Conservation (phyloP, 2,113 vertebrate species). For the Anguilla rostrata region DNA sequence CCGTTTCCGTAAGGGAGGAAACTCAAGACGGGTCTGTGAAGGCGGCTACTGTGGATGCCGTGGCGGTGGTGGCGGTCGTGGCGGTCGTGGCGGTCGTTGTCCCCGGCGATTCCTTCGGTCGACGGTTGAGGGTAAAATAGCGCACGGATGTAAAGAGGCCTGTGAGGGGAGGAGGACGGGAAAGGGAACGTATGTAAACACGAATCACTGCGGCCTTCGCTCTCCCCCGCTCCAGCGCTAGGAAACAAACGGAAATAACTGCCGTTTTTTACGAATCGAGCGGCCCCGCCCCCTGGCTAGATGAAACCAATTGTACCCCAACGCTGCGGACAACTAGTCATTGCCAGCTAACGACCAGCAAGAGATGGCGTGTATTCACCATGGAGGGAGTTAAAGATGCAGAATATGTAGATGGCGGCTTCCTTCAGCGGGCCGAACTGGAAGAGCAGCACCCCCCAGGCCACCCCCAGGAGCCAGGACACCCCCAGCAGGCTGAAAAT, state of each 20-base stretch:
- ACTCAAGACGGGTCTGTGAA: too few relatives aligned
- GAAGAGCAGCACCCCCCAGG: constrained; percentile 17
- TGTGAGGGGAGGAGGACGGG: neutral
- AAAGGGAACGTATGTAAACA: neutral
- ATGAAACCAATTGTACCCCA: too few relatives aligned
- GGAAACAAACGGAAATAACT: too few relatives aligned
- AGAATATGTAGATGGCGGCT: neutral
- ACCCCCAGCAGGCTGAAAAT: neutral
- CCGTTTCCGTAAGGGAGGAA: too few relatives aligned
- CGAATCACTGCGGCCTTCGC: neutral
- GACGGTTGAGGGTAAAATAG: neutral
- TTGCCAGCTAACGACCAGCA: too few relatives aligned
- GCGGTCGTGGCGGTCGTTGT: neutral
- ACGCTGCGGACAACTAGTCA: too few relatives aligned
- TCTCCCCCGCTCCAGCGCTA: neutral
- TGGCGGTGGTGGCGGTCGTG: neutral
- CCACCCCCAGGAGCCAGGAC: neutral
- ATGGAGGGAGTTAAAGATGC: constrained; percentile 14
- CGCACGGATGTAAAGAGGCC: neutral
- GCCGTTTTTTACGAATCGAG: too few relatives aligned
- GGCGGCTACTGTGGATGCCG: neutral
- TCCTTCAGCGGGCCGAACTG: neutral
- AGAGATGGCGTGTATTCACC: neutral
- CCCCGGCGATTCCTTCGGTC: neutral
- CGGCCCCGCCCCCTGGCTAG: too few relatives aligned